Percentiles rank a stretch among this genome's conserved stretches.
Evolutionary conservation across 2,888 invertebrate species (phyloP).

Genomic region (Sicus ferrugineus): DNA sequence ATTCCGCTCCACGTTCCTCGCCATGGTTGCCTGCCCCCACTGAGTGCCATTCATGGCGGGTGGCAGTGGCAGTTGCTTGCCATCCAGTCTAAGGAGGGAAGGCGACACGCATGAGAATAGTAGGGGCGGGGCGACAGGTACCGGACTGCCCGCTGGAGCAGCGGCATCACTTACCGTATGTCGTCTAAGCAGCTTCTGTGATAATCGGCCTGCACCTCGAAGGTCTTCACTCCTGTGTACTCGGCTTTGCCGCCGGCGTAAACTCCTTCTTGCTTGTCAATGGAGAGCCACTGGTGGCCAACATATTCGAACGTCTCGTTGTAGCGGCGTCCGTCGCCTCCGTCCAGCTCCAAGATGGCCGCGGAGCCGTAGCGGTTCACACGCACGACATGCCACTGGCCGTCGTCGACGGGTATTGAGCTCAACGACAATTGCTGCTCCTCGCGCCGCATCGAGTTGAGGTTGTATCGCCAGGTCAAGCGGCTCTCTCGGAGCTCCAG

Average conservation of each 20-base stretch:
- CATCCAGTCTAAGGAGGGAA: slow-evolving; percentile 90
- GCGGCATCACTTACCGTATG: slow-evolving; percentile 64
- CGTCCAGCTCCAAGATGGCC: slow-evolving; percentile 90
- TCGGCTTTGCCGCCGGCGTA: slow-evolving; percentile 96
- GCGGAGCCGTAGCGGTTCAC: slow-evolving; percentile 92
- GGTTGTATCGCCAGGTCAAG: slow-evolving; percentile 89
- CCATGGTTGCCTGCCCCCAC: slow-evolving; percentile 96
- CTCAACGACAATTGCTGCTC: slow-evolving; percentile 90
- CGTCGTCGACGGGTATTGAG: slow-evolving; percentile 90
- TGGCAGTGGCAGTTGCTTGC: slow-evolving; percentile 91
- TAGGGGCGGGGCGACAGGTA: no score
- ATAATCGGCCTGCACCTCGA: slow-evolving; percentile 93
- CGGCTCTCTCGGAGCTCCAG: slow-evolving; percentile 89
- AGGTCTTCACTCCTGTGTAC: slow-evolving; percentile 91
- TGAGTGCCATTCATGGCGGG: slow-evolving; percentile 95
- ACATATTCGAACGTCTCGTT: slow-evolving; percentile 91
- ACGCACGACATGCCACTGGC: slow-evolving; percentile 95
- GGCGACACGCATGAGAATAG: no score
- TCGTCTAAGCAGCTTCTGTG: slow-evolving; percentile 84
- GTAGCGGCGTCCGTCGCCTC: slow-evolving; percentile 92
- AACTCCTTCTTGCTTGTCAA: slow-evolving; percentile 93
- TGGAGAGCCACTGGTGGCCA: slow-evolving; percentile 90
- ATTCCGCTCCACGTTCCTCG: slow-evolving; percentile 86
- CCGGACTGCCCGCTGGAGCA: no score
- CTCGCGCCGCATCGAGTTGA: slow-evolving; percentile 89